These are phyloP conservation scores for Phoenicopterus ruber DNA, from an alignment of 2,113 vertebrate genomes.

Conservation along the genomic window DNA sequence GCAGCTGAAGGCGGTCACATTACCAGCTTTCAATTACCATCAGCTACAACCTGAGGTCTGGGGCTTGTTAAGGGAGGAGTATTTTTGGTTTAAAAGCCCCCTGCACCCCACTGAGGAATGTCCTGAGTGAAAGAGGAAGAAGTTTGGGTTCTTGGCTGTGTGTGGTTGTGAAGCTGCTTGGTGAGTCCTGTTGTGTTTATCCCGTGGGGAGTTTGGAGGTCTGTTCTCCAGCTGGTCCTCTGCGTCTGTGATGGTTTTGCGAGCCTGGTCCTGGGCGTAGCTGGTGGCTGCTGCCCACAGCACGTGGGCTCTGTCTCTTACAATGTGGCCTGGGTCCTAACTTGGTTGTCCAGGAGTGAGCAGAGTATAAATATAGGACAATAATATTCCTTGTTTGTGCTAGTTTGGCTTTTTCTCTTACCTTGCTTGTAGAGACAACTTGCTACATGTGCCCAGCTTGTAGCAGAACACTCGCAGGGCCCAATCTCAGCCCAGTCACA, in stretches of 20 bases:
- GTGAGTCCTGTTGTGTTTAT: background rate
- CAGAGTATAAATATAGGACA: background rate
- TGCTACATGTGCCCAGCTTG: background rate
- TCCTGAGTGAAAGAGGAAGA: background rate
- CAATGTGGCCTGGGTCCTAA: accelerated
- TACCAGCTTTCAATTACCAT: background rate
- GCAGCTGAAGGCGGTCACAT: background rate
- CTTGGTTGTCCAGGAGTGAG: background rate
- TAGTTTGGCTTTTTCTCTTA: background rate
- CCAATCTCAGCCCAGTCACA: background rate
- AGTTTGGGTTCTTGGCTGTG: accelerated
- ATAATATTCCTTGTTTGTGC: background rate
- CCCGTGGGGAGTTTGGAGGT: background rate
- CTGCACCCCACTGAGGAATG: accelerated
- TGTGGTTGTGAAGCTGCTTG: background rate
- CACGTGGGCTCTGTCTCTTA: background rate
- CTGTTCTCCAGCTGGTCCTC: background rate
- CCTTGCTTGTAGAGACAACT: background rate
- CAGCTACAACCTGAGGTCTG: background rate
- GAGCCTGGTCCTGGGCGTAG: too few relatives aligned
- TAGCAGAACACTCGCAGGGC: background rate
- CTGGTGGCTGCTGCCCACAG: background rate
- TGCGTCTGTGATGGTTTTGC: background rate
- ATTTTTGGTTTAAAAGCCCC: background rate
- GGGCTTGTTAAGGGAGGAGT: background rate